Percentiles rank a stretch among this genome's conserved stretches.
Evolutionary conservation across 1,140 invertebrate species (phyloP).

Genomic region (Ditylenchus dipsaci): DNA sequence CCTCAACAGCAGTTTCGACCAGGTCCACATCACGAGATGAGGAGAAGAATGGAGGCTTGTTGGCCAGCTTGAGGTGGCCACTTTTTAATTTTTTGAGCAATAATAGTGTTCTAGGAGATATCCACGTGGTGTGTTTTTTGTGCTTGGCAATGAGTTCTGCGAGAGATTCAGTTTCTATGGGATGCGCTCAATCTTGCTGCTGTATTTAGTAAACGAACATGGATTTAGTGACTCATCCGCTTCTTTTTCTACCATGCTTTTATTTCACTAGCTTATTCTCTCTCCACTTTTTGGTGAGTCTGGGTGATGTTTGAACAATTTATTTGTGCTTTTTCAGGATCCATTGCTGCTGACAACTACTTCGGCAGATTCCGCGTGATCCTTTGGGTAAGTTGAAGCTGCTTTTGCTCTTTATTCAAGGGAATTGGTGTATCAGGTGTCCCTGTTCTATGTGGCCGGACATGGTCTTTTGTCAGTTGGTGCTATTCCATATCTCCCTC

Average conservation of each 20-base stretch:
- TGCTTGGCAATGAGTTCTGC: constrained; percentile 90
- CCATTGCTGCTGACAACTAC: constrained; percentile 78
- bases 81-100: too few relatives aligned
- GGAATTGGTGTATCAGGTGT: constrained; percentile 64
- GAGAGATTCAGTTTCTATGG: constrained; percentile 93
- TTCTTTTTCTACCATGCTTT: constrained; percentile 80
- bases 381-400: constrained; percentile 61
- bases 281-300: constrained; percentile 70
- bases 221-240: constrained; percentile 60
- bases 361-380: constrained; percentile 72
- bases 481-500: constrained; percentile 61
- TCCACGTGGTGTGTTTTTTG: constrained; percentile 84
- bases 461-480: constrained; percentile 75
- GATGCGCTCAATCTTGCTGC: constrained; percentile 66
- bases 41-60: constrained; percentile 28
- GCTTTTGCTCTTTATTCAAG: neutral
- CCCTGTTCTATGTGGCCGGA: constrained; percentile 81
- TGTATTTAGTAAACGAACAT: constrained; percentile 53
- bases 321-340: constrained; percentile 60
- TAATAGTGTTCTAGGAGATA: constrained; percentile 30
- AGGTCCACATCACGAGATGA: neutral
- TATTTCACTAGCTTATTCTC: constrained; percentile 77
- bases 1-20: neutral
- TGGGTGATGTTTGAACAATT: too few relatives aligned
- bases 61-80: too few relatives aligned